Base-by-base conservation (phyloP, 2,113 vertebrate species). In the Pitta sordida region DNA sequence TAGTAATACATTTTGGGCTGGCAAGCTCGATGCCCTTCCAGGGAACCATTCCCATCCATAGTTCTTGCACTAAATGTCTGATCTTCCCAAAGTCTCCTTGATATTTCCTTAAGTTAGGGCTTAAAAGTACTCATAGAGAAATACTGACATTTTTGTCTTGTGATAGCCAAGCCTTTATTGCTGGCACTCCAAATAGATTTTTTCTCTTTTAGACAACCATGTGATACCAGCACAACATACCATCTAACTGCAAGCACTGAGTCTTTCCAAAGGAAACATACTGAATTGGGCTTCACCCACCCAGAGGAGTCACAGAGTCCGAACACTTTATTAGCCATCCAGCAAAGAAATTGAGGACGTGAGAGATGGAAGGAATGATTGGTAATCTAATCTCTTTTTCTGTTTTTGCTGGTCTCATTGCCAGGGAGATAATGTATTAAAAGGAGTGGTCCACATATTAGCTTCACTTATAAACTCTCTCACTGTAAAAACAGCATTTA, bases 201-300 rank as follows among this genome's bases (percentile, higher is more conserved):
- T 94, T 95, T 74, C 76, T 92, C 30, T 48, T 74, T 70, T 67
- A 93, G 91, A 60, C 46, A 64, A 86, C 86, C 90, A 49, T 95
- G 91, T 84, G 90, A 83, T 93, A 95, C 84, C 90, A 94, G 79
- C 86, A 74, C 4, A 81, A 64, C 88, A 67, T 48, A 86, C 81
- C 83, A 92, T 75, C 60, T 24, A 70, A 67, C 76, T 95, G 71
- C 80, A 70, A 48, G 59, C 56, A 30, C 55, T 5, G 13, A 13
- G 49, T 18, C 77, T 48, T 11, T 90, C 94, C 96, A 96, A 96
- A 86, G 68, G 86, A 91, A 96, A 96, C 91, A 95, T 18, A 48
- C 51, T 76, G 55, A 63, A 30, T 7, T 80, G 64, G 86, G 86
- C 60, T 96, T 96, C 56, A 83, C 85, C 73, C 58, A 62, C 62